Base-by-base conservation (phyloP, 2,113 vertebrate species). In the Callipepla californica region DNA sequence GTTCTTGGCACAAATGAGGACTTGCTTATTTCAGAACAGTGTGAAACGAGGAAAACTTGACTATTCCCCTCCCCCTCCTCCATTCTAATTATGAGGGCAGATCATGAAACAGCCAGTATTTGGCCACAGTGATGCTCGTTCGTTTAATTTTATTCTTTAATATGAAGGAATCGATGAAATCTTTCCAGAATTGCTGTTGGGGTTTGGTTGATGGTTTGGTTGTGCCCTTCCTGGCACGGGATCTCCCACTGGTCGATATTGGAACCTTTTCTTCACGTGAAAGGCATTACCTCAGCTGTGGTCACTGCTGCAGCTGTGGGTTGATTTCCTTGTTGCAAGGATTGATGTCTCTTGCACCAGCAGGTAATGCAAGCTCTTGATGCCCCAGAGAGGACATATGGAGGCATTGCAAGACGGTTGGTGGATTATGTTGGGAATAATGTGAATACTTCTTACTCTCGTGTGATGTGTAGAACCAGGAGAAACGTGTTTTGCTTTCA, bases 221-320 rank as follows among this genome's bases (percentile, higher is more conserved):
- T 0, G 0, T 65, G 40, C 65, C 5, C 0, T 36, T 14, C 8
- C 28, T 6, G 19, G 30, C 53, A 1, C 4, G 1, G 45, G 48
- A 65, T 1, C 15, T 79, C 19, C 48, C 13, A 1, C 12, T 36
- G 6, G 8, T 57, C 5, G 7, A 38, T 17, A 2, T 66, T 13
- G 12, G 45, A 4, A 0, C 0, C 0, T 13, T 2, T 65, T 25
- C 14, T 32, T 82, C 23, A 6, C 63, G 1, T 21, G 93, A 58
- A 59, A 32, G 34, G 9, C 57, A 42, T n/a, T 21, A 28, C 2
- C 53, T 7, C 58, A 36, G 65, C 2, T 89, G 74, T 76, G 62
- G n/a, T 55, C 61, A 8, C 26, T 85, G 42, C 79, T 82, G 63
- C 78, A 87, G 2, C 30, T 20, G 0, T 4, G 57, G 11, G 57